Percentiles rank a stretch among this genome's conserved stretches.
Evolutionary conservation across 2,797 vertebrate species (phyloP).

Genomic region (Podarcis siculus): DNA sequence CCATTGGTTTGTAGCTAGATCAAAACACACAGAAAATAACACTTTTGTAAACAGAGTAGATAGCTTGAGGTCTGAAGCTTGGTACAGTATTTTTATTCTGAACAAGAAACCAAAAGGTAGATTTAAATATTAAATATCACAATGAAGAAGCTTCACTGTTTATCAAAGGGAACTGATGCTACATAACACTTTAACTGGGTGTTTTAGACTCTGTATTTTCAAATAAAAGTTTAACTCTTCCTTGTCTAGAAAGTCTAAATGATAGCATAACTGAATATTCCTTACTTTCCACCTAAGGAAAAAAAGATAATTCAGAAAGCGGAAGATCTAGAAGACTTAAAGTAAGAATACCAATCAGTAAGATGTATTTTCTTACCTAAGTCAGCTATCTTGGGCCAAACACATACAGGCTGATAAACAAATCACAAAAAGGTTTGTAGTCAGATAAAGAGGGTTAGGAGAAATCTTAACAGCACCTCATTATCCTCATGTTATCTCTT

Average conservation of each 20-base stretch:
- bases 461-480: not conserved
- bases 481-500: not conserved
- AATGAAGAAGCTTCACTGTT: not conserved
- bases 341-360: not conserved
- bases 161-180: not conserved
- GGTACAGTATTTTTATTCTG: not conserved
- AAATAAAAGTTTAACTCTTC: not conserved
- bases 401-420: not conserved
- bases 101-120: not conserved
- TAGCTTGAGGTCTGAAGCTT: not conserved
- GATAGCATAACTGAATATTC: not conserved
- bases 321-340: not conserved
- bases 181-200: not conserved
- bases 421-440: not conserved
- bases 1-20: slow-evolving; percentile 93
- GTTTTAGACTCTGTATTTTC: not conserved
- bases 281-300: not conserved
- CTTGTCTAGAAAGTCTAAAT: not conserved
- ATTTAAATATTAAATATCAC: not conserved
- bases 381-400: not conserved
- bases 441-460: not conserved
- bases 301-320: not conserved
- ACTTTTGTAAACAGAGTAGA: not conserved
- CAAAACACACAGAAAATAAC: slow-evolving; percentile 10
- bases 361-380: not conserved